Conservation (phyloP, 2,888 invertebrate species). For the Lepetodrilus schrolli region DNA sequence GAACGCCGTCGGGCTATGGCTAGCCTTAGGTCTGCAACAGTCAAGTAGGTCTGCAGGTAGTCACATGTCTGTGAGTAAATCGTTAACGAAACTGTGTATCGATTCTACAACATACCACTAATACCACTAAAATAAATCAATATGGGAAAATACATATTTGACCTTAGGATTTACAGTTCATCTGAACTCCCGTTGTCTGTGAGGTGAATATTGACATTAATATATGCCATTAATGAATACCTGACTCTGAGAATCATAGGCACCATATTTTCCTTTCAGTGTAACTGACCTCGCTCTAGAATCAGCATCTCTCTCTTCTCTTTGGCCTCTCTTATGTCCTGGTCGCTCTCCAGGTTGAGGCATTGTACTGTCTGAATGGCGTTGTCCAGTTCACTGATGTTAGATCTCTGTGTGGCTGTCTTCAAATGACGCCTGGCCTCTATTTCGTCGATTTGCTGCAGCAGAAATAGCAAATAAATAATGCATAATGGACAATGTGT, state of each 20-base stretch:
- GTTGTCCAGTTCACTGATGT: conserved; percentile 17
- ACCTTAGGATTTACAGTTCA: no score
- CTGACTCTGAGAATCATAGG: no score
- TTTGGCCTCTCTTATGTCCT: conserved; percentile 22
- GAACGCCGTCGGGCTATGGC: conserved; percentile 39
- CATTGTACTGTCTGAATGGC: conserved; percentile 19
- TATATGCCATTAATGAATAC: no score
- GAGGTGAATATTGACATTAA: no score
- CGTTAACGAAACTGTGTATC: no score
- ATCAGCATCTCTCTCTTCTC: conserved; percentile 11
- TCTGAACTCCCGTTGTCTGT: no score
- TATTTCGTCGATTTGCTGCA: neutral
- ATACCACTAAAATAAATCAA: no score
- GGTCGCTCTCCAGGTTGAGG: conserved; percentile 1
- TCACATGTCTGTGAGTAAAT: no score
- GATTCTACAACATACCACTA: no score
- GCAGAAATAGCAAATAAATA: neutral
- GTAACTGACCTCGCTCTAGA: conserved; percentile 4
- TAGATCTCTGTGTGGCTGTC: neutral
- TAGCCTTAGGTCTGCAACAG: conserved; percentile 17
- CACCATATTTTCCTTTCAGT: neutral
- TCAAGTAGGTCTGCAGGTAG: no score
- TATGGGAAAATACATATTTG: no score
- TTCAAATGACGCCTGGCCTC: neutral
- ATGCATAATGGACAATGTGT: no score